Base-by-base conservation (phyloP, 2,888 invertebrate genomes). In the Rotaria magnacalcarata region DNA sequence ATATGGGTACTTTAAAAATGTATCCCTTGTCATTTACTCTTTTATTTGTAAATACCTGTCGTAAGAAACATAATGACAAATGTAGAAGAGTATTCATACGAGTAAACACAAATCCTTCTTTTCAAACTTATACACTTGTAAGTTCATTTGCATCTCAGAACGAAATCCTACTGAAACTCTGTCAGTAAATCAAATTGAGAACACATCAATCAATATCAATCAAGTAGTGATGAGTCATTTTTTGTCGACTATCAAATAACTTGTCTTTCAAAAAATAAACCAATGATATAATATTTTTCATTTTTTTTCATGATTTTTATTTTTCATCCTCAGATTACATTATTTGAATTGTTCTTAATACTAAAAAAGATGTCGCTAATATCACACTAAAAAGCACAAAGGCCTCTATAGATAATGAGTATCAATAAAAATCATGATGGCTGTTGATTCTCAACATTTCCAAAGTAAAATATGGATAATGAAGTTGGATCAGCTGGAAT, bases 401-500 rank as follows among this genome's bases (percentile, higher is more conserved):
- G 67, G 19, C 67, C 67, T 67, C 67, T 67, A 67, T 34, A 67
- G 19, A 67, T 67, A 67, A 67, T 67, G 67, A 27, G 19, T 67
- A 19, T 67, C 27, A 67, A 67, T 41, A 34, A 14, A 34, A 67
- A 67, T 34, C 34, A 67, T 41, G 16, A 67, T 67, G 67, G 67
- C 67, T 19, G 67, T 67, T 67, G 67, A 67, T 67, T 34, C 67
- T 67, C 34, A 67, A 67, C 34, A 67, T 41, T 67, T 67, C 10
- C 1, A 27, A 19, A 34, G 67, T 67, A 67, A 67, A 67, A 41
- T 67, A 34, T 67, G 67, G 67, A 67, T 67, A 67, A 67, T 67
- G 34, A 67, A 67, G 67, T 67, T 67, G 67, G 67, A 67, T 67
- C 67, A 67, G 67, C 67, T 67, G 67, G 27, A 67, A 67, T 67